Conservation (phyloP, 1,140 invertebrate species). For the Oreohelix idahoensis region DNA sequence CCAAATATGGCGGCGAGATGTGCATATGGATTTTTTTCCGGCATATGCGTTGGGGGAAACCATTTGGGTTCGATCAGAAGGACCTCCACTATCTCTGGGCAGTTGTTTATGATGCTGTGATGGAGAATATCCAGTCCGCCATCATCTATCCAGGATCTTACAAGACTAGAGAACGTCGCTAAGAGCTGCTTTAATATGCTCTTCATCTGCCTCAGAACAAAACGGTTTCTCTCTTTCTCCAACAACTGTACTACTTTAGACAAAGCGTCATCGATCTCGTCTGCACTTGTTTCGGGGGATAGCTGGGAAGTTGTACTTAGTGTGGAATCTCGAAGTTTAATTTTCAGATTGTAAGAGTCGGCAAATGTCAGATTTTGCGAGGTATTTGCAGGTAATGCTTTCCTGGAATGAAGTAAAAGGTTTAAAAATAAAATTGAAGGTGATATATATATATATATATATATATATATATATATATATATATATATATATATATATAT, state of each 20-base stretch:
- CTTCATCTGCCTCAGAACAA: neutral
- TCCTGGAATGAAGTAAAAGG: too few relatives aligned
- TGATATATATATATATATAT: too few relatives aligned
- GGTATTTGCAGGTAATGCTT: too few relatives aligned
- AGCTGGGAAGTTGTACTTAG: neutral
- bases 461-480: too few relatives aligned
- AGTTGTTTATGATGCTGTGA: constrained; percentile 11
- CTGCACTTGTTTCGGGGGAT: neutral
- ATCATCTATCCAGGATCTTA: neutral
- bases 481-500: too few relatives aligned
- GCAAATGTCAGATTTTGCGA: neutral
- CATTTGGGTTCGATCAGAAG: neutral
- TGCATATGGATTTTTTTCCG: neutral
- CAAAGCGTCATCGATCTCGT: neutral
- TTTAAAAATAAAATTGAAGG: too few relatives aligned
- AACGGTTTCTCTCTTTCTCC: neutral
- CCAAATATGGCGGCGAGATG: constrained; percentile 26
- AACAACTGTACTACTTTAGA: neutral
- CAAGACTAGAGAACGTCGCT: neutral
- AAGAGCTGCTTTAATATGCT: neutral
- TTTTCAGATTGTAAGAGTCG: neutral
- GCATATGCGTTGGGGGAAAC: constrained; percentile 7
- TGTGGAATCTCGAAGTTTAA: neutral
- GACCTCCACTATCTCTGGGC: neutral
- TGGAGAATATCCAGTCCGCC: constrained; percentile 1